Evolutionary conservation across 2,113 vertebrate species (phyloP).

Genomic region (Orthonyx spaldingii): DNA sequence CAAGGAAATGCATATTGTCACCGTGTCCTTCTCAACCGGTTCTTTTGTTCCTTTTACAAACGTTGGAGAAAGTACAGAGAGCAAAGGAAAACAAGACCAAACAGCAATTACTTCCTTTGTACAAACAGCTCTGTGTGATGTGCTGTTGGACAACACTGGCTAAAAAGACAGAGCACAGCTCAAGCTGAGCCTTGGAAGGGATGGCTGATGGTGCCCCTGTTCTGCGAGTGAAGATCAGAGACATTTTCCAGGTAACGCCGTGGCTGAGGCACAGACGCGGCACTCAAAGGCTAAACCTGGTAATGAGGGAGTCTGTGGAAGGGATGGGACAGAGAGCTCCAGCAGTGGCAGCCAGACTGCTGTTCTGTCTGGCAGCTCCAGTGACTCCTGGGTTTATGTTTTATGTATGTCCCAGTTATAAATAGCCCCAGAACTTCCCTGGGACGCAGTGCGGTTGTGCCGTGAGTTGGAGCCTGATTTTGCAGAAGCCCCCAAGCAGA

Average conservation of each 20-base stretch:
- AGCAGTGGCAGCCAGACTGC: not conserved
- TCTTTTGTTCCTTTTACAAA: not conserved
- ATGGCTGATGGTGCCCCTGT: not conserved
- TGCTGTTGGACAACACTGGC: not conserved
- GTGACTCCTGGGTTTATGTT: not conserved
- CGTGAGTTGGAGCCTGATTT: not conserved
- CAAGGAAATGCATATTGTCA: not conserved
- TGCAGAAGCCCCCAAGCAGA: not conserved
- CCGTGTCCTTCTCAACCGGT: not conserved
- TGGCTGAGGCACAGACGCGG: accelerated
- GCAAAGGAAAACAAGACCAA: not conserved
- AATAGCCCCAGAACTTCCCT: not conserved
- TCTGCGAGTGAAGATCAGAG: not conserved
- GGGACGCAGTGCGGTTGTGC: not conserved
- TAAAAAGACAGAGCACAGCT: not conserved
- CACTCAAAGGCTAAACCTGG: not conserved
- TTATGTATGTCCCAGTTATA: not conserved
- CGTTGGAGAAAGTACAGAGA: not conserved
- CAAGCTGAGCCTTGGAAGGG: not conserved
- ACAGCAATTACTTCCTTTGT: not conserved
- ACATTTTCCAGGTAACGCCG: not conserved
- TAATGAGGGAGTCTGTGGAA: not conserved
- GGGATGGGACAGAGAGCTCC: not conserved
- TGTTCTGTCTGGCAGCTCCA: not conserved
- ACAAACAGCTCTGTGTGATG: not conserved